These are phyloP conservation scores for Pristiophorus japonicus DNA, from an alignment of 2,113 vertebrate species.

Conservation along the genomic window DNA sequence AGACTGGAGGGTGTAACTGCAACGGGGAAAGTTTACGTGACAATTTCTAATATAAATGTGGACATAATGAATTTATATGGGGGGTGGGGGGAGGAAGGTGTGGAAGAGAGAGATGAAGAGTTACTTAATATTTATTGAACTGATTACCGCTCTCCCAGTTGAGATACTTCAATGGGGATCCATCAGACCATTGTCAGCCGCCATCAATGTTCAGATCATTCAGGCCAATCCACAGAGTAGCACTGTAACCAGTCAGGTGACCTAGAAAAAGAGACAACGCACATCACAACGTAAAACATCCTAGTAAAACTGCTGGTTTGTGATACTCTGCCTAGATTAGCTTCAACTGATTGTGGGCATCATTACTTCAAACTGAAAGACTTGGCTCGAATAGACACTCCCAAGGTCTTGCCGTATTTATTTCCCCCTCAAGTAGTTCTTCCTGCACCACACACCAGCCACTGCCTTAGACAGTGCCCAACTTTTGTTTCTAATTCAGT, in stretches of 20 bases:
- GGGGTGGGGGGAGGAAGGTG: neutral
- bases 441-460: neutral
- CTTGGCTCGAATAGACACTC: no score
- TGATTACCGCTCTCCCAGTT: conserved; percentile 90
- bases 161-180: conserved; percentile 87
- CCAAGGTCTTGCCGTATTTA: neutral
- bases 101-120: neutral
- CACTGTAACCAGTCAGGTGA: conserved; percentile 80
- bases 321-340: neutral
- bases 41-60: neutral
- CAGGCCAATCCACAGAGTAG: conserved; percentile 88
- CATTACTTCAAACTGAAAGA: neutral
- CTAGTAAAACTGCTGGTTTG: neutral
- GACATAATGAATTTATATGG: neutral
- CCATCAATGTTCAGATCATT: conserved; percentile 89
- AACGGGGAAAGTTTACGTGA: neutral
- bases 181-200: conserved; percentile 95
- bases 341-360: neutral
- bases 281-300: neutral
- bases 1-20: neutral
- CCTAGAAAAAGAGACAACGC: conserved; percentile 53
- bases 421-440: neutral
- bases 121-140: neutral
- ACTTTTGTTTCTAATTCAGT: neutral
- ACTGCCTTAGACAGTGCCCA: neutral